phyloP scores from a whole-genome alignment of 2,888 invertebrate genomes.

The Epinotia ramella region DNA sequence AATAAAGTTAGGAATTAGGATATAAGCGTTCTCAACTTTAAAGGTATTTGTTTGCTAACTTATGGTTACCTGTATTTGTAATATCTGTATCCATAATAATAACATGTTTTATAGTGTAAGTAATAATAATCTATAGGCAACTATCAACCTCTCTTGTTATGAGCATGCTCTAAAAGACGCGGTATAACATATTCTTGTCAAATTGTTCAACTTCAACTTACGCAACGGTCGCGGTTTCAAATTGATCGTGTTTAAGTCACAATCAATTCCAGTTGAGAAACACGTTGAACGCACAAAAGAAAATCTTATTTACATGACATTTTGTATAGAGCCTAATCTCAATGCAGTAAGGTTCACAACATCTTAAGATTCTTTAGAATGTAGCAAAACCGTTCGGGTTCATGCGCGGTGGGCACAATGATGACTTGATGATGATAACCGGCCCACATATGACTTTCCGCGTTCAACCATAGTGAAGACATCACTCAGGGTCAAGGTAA shows the following conservation, averaged over 20 bases:
- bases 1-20: neutral
- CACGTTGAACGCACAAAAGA: conserved; percentile 3
- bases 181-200: neutral
- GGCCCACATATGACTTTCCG: conserved; percentile 36
- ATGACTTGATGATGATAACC: conserved; percentile 45
- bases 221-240: conserved; percentile 28
- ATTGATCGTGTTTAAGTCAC: conserved; percentile 34
- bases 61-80: neutral
- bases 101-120: no score
- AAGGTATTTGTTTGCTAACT: neutral
- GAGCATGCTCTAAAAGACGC: conserved; percentile 3
- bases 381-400: conserved; percentile 23
- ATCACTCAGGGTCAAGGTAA: conserved; percentile 41
- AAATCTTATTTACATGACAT: neutral
- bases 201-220: conserved; percentile 15
- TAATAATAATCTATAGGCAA: neutral
- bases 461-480: conserved; percentile 39
- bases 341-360: neutral
- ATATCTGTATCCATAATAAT: no score
- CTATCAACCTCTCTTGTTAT: neutral
- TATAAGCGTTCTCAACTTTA: neutral
- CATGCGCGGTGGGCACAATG: conserved; percentile 38
- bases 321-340: neutral
- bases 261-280: conserved; percentile 26
- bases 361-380: neutral